Conservation (phyloP, 1,140 invertebrate species). For the Tyrophagus putrescentiae region DNA sequence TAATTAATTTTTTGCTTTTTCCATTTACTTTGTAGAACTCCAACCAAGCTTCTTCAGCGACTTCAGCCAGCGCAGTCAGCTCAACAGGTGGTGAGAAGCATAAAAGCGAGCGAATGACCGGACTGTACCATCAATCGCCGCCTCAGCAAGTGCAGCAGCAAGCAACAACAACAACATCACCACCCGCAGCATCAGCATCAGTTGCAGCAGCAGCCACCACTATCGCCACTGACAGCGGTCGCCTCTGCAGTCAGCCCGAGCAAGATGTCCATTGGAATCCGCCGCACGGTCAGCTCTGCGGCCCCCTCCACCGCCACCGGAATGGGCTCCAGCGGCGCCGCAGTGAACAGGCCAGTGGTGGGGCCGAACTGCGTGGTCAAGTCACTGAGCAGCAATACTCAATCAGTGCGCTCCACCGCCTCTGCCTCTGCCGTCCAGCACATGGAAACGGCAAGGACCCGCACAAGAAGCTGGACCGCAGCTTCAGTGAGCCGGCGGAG, state of each 20-base stretch:
- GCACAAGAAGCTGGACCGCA: conserved; percentile 21
- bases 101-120: too few species aligned
- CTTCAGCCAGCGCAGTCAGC: too few species aligned
- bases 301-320: conserved; percentile 30
- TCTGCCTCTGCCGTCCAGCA: neutral
- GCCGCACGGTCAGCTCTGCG: conserved; percentile 30
- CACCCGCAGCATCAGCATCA: too few species aligned
- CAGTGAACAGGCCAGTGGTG: conserved; percentile 30
- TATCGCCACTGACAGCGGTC: neutral
- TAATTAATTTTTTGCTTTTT: too few species aligned
- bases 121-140: neutral
- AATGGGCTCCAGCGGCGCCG: conserved; percentile 20
- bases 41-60: too few species aligned
- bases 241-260: neutral
- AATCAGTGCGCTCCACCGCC: neutral
- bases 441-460: neutral
- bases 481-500: conserved; percentile 19
- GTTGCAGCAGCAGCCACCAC: too few species aligned
- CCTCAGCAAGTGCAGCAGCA: too few species aligned
- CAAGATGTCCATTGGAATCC: neutral
- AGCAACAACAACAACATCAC: too few species aligned
- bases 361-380: neutral
- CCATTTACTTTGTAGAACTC: too few species aligned
- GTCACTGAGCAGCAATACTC: conserved; percentile 7
- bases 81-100: too few species aligned